phyloP scores from a whole-genome alignment of 2,113 vertebrate genomes.

The Catharus bicknelli region DNA sequence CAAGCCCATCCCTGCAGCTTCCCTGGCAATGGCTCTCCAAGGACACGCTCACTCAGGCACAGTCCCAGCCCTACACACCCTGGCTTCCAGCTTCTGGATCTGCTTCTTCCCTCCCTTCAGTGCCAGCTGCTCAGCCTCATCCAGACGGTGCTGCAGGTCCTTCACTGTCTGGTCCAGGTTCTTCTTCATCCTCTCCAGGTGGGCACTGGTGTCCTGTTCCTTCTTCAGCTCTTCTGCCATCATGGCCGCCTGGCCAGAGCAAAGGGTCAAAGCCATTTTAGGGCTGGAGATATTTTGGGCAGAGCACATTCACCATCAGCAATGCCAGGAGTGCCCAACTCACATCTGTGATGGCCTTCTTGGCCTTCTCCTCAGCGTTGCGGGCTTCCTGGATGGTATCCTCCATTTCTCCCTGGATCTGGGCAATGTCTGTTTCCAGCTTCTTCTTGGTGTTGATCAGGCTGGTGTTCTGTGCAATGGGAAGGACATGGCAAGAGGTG shows the following conservation, averaged over 20 bases:
- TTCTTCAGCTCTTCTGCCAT: slow-evolving; percentile 96
- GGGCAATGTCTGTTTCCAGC: slow-evolving; percentile 72
- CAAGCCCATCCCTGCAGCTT: too few species aligned
- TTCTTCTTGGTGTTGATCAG: slow-evolving; percentile 58
- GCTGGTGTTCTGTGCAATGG: slow-evolving; percentile 8
- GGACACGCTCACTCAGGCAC: too few species aligned
- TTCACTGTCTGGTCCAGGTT: not conserved
- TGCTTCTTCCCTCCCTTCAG: too few species aligned
- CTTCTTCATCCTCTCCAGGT: slow-evolving; percentile 85
- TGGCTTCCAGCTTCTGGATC: not conserved
- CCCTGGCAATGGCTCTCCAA: too few species aligned
- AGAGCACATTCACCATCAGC: too few species aligned
- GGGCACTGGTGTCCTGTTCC: slow-evolving; percentile 91
- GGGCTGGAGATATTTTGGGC: too few species aligned
- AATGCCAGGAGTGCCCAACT: too few species aligned
- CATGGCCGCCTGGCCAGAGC: slow-evolving; percentile 76
- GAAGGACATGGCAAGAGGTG: too few species aligned
- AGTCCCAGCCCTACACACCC: too few species aligned
- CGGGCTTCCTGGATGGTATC: slow-evolving; percentile 77
- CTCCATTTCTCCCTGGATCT: slow-evolving; percentile 88
- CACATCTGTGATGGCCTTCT: slow-evolving; percentile 47
- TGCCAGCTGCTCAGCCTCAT: too few species aligned
- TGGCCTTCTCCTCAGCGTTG: slow-evolving; percentile 81
- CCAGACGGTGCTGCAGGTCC: too few species aligned
- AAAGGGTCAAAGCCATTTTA: too few species aligned